Evolutionary conservation across 1,140 invertebrate species (phyloP).

Genomic region (Druon quercuslanigerum): DNA sequence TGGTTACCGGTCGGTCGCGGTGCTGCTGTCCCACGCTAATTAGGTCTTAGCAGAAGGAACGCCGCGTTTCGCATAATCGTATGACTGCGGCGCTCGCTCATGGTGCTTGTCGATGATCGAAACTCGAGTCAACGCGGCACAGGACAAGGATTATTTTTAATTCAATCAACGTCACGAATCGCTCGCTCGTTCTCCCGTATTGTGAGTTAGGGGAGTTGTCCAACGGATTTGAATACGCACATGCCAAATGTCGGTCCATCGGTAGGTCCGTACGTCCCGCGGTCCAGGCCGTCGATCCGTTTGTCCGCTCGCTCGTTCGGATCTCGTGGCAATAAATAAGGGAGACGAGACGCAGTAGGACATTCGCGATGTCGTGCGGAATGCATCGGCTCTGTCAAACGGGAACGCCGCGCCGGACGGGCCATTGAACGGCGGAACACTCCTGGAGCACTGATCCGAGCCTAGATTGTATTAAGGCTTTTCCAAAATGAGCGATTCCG

Average conservation of each 20-base stretch:
- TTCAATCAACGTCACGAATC: slow-evolving; percentile 57
- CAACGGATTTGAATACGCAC: slow-evolving; percentile 65
- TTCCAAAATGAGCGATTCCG: slow-evolving; percentile 60
- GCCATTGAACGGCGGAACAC: slow-evolving; percentile 54
- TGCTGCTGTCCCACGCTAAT: slow-evolving; percentile 36
- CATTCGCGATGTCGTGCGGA: slow-evolving; percentile 70
- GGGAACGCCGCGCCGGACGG: slow-evolving; percentile 41
- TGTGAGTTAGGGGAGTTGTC: slow-evolving; percentile 37
- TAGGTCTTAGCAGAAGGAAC: slow-evolving; percentile 22
- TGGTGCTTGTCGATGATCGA: slow-evolving; percentile 32
- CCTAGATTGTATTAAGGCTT: slow-evolving; percentile 61
- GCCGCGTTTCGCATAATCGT: slow-evolving; percentile 34
- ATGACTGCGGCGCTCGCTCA: slow-evolving; percentile 1
- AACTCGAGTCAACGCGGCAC: slow-evolving; percentile 38
- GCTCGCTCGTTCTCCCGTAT: slow-evolving; percentile 3
- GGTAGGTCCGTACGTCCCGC: slow-evolving; percentile 37
- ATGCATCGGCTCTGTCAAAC: slow-evolving; percentile 70
- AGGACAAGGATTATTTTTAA: slow-evolving; percentile 52
- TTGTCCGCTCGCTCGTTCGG: slow-evolving; percentile 56
- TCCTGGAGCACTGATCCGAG: slow-evolving; percentile 52
- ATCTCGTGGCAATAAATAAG: slow-evolving; percentile 71
- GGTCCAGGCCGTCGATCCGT: slow-evolving; percentile 57
- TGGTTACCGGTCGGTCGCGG: not conserved
- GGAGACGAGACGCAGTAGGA: slow-evolving; percentile 66
- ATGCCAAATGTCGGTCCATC: slow-evolving; percentile 62